These are phyloP conservation scores for Eupithecia tripunctaria DNA, from an alignment of 2,888 invertebrate genomes.

Conservation along the genomic window DNA sequence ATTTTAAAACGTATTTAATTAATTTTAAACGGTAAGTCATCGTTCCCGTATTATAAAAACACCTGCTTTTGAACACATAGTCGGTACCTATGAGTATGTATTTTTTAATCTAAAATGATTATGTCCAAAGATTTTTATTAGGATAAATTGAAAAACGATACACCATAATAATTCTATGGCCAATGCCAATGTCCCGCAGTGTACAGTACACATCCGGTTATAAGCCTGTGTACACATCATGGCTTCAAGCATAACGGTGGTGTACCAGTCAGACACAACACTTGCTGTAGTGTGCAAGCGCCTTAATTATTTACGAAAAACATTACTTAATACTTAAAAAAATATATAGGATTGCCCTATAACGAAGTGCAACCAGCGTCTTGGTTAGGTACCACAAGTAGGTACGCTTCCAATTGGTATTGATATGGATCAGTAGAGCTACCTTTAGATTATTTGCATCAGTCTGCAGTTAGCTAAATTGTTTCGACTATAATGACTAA, in stretches of 20 bases:
- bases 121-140: neutral
- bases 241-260: constrained; percentile 57
- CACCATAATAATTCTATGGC: neutral
- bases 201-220: constrained; percentile 53
- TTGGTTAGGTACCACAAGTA: too few relatives aligned
- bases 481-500: too few relatives aligned
- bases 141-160: neutral
- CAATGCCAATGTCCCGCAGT: constrained; percentile 42
- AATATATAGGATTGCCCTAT: too few relatives aligned
- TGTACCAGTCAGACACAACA: constrained; percentile 44
- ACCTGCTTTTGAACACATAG: neutral
- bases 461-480: too few relatives aligned
- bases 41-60: neutral
- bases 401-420: too few relatives aligned
- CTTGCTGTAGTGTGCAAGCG: neutral
- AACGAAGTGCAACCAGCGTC: too few relatives aligned
- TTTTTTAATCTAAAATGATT: neutral
- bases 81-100: neutral
- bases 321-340: neutral
- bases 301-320: constrained; percentile 1
- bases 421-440: too few relatives aligned
- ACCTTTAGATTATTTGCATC: too few relatives aligned
- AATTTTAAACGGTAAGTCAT: neutral
- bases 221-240: constrained; percentile 57
- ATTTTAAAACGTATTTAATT: too few relatives aligned